A percentile compares a stretch with the other conserved stretches of the same genome.
These are phyloP conservation scores for Cylindroiulus punctatus DNA, from an alignment of 2,888 invertebrate species.

Conservation along the genomic window DNA sequence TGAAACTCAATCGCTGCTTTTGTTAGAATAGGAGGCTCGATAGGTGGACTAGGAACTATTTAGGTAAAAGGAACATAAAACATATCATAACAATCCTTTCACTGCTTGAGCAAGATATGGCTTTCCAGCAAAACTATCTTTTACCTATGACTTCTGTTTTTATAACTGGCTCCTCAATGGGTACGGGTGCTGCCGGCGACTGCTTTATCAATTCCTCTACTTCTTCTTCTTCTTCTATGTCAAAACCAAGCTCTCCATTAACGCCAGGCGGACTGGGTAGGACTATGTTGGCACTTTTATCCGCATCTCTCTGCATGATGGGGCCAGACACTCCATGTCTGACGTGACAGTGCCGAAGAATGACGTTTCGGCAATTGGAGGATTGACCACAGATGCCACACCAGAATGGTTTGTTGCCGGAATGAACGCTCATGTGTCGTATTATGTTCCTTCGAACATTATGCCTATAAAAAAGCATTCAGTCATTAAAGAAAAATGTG, in stretches of 20 bases:
- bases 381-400: constrained; percentile 65
- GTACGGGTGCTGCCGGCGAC: background rate
- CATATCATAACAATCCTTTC: background rate
- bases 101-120: background rate
- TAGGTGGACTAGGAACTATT: background rate
- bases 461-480: constrained; percentile 58
- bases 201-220: constrained; percentile 44
- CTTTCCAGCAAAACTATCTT: background rate
- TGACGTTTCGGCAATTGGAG: constrained; percentile 65
- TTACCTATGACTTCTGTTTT: constrained; percentile 41
- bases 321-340: constrained; percentile 60
- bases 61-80: background rate
- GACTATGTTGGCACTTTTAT: background rate
- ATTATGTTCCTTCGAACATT: constrained; percentile 59
- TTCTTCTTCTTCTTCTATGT: constrained; percentile 51
- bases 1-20: constrained; percentile 15
- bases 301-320: constrained; percentile 54
- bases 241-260: constrained; percentile 44
- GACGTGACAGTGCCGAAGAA: constrained; percentile 63
- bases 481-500: background rate
- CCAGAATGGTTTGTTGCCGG: constrained; percentile 59
- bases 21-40: background rate
- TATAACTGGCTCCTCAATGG: background rate
- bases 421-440: constrained; percentile 59
- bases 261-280: background rate